phyloP scores from a whole-genome alignment of 2,113 vertebrate species.

The Antechinus stuartii region DNA sequence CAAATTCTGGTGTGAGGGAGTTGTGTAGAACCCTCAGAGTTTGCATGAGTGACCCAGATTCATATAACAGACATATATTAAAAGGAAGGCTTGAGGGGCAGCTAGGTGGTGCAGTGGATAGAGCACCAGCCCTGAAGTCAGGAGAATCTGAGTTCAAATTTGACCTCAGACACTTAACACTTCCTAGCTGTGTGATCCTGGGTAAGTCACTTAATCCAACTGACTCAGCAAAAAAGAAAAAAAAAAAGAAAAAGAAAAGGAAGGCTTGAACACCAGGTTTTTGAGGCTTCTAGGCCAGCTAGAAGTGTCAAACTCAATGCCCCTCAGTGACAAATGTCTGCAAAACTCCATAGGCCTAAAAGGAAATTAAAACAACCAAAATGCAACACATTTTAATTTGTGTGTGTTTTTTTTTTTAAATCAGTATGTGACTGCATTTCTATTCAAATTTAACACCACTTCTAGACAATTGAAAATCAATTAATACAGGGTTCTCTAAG shows the following conservation, averaged over 20 bases:
- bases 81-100: not conserved
- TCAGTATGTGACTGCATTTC: not conserved
- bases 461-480: not conserved
- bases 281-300: not conserved
- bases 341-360: not conserved
- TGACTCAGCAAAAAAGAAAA: no score
- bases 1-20: not conserved
- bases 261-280: not conserved
- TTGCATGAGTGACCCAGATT: not conserved
- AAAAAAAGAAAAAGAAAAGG: not conserved
- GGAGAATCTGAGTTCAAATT: no score
- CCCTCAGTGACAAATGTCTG: not conserved
- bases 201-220: no score
- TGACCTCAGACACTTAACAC: no score
- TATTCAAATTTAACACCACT: not conserved
- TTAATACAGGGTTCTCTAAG: not conserved
- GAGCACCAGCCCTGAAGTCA: no score
- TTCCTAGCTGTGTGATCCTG: no score
- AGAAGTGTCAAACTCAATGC: not conserved
- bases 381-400: not conserved
- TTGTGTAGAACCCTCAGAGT: not conserved
- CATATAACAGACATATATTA: not conserved
- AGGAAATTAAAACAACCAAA: not conserved
- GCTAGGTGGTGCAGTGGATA: no score
- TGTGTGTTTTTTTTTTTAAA: not conserved